Conservation (phyloP, 2,113 vertebrate genomes). For the Anhinga rufa region DNA sequence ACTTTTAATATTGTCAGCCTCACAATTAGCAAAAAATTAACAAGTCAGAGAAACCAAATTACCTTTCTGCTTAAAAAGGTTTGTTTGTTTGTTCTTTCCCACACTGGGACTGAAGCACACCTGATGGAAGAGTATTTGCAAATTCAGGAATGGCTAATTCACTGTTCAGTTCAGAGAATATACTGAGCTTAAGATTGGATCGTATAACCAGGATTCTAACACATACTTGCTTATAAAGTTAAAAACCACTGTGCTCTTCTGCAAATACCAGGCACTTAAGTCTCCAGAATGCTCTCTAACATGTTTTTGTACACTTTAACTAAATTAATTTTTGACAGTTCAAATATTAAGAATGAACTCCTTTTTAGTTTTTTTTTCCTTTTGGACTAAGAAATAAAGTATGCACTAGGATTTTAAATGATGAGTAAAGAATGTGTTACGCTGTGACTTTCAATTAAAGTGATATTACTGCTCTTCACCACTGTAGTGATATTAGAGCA, state of each 20-base stretch:
- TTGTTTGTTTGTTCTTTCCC: neutral
- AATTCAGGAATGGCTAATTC: neutral
- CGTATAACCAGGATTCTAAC: neutral
- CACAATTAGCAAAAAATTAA: neutral
- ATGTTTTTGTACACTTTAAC: neutral
- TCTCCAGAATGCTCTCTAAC: neutral
- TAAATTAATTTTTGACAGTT: neutral
- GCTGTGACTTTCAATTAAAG: neutral
- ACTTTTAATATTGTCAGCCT: neutral
- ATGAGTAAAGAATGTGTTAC: neutral
- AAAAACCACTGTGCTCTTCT: neutral
- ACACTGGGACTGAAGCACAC: neutral
- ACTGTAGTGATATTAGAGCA: neutral
- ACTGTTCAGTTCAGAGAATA: neutral
- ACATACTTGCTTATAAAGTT: neutral
- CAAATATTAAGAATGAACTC: neutral
- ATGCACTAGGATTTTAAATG: neutral
- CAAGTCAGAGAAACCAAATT: neutral
- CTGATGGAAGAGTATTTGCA: neutral
- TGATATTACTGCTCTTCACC: neutral
- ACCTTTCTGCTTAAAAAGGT: neutral
- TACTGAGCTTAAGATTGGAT: neutral
- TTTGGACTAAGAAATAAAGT: neutral
- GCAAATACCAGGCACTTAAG: neutral
- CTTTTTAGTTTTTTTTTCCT: neutral